Base-by-base conservation (phyloP, 2,888 invertebrate species). In the Chrysolina haemoptera region DNA sequence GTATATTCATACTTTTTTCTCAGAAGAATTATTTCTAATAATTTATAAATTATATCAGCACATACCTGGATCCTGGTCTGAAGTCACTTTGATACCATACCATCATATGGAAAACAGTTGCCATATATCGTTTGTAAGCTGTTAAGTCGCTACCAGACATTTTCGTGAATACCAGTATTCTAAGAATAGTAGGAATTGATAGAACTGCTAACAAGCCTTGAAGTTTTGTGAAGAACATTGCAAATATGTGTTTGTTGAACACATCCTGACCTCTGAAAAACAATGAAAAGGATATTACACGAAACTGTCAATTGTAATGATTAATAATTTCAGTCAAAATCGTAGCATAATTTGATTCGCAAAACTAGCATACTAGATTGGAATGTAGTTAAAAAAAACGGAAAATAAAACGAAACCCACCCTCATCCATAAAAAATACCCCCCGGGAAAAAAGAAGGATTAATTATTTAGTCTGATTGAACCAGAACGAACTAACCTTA, bases 21-120 rank as follows among this genome's bases (percentile, higher is more conserved):
- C n/a, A n/a, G n/a, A 27, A 27, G 5, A 5, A 3, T 1, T 3
- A 27, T 27, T 27, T 27, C 5, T 3, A 27, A 5, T 27, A 27
- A 27, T 3, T 27, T 27, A 3, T 5, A 27, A 5, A 27, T 27
- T 5, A 27, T 18, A 0, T 50, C 14, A n/a, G 16, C 18, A 67
- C 75, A 76, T 85, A 93, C 93, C 86, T 87, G 64, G 91, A 90
- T 55, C 90, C 89, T 1, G 91, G 91, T 78, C 91, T 91, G 46
- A 94, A 90, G 68, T 94, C 92, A 43, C 91, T 88, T 73, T 92
- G 90, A 85, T 96, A 96, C 97, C 97, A 98, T 3, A 92, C 87
- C 20, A 92, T 87, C 73, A 94, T 92, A 83, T 97, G 96, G 4
- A 93, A 89, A 55, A 95, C 88, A 0, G 97, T 97, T 8, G 93